These are phyloP conservation scores for Gavialis gangeticus DNA, from an alignment of 2,113 vertebrate species.

Conservation along the genomic window DNA sequence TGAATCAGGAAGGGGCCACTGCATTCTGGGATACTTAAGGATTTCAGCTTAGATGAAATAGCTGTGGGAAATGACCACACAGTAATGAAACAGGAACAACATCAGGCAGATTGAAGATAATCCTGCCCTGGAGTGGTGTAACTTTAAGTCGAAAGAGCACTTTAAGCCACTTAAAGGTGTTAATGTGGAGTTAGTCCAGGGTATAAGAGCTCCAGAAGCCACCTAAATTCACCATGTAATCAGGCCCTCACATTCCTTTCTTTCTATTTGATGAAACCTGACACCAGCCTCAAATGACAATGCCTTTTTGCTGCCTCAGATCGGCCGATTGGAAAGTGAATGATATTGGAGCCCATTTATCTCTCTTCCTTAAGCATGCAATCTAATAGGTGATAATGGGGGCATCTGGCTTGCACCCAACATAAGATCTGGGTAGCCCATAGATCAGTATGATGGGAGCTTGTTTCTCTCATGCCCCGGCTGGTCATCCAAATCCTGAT, in stretches of 20 bases:
- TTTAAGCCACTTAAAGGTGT: too few species aligned
- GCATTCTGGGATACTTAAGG: too few species aligned
- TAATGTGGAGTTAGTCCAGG: too few species aligned
- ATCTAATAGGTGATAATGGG: neutral
- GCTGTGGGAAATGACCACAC: too few species aligned
- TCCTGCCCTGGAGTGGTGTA: too few species aligned
- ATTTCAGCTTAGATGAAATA: too few species aligned
- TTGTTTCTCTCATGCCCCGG: neutral
- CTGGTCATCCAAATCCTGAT: slow-evolving; percentile 8
- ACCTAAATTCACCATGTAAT: too few species aligned
- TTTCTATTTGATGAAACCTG: neutral
- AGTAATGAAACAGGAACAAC: too few species aligned
- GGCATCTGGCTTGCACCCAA: neutral
- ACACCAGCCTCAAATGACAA: neutral
- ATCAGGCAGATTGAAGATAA: too few species aligned
- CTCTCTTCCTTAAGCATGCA: neutral
- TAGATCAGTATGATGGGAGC: neutral
- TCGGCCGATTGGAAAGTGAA: neutral
- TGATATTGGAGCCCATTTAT: neutral
- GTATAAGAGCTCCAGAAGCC: too few species aligned
- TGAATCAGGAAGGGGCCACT: too few species aligned
- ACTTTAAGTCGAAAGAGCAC: too few species aligned
- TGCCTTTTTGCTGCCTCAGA: neutral
- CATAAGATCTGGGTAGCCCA: neutral
- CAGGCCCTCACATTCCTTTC: neutral